phyloP scores from a whole-genome alignment of 2,888 invertebrate species.

The Tinea trinotella region DNA sequence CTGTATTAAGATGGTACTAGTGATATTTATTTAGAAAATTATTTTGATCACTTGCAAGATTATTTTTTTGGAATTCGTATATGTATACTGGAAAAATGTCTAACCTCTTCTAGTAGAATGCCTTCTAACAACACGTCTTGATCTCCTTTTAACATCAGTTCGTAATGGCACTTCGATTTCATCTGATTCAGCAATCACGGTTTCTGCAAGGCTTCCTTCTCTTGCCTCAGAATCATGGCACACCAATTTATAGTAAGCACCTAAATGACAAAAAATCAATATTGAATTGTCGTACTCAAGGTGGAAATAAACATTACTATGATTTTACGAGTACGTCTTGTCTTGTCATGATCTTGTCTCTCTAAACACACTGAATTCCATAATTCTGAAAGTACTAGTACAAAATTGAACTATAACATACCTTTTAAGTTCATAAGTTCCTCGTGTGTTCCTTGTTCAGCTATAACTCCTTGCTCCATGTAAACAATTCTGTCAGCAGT shows the following conservation, averaged over 20 bases:
- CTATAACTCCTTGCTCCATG: constrained; percentile 79
- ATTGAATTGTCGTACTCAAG: no score
- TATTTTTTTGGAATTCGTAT: neutral
- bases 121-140: constrained; percentile 45
- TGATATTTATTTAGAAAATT: no score
- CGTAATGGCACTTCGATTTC: constrained; percentile 35
- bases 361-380: no score
- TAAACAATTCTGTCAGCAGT: constrained; percentile 80
- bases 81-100: neutral
- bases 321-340: no score
- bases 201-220: constrained; percentile 49
- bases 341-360: no score
- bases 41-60: no score
- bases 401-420: constrained; percentile 61
- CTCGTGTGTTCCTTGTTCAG: constrained; percentile 82
- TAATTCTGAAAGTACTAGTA: no score
- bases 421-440: constrained; percentile 78
- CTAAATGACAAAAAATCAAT: no score
- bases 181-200: constrained; percentile 33
- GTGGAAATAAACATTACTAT: no score
- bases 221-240: constrained; percentile 71
- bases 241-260: constrained; percentile 73
- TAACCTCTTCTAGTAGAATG: constrained; percentile 55
- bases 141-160: constrained; percentile 46
- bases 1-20: no score